A percentile compares a stretch with the other conserved stretches of the same genome.
Evolutionary conservation across 2,888 invertebrate species (phyloP).

Genomic region (Sicus ferrugineus): DNA sequence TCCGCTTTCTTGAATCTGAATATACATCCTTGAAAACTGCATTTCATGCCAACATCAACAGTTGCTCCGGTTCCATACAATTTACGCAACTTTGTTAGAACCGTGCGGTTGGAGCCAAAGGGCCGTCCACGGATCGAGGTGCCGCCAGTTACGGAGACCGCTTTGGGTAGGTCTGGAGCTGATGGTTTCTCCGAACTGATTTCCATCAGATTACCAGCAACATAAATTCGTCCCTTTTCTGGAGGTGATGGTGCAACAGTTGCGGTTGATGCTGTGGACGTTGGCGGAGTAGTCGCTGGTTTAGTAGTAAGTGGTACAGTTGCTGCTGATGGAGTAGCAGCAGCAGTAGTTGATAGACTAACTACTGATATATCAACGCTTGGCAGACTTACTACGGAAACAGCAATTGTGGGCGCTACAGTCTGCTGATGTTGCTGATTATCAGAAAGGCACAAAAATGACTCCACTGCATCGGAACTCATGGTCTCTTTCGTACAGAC

Average conservation of each 20-base stretch:
- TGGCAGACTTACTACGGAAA: too few relatives aligned
- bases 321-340: too few relatives aligned
- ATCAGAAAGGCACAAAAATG: too few relatives aligned
- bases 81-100: slow-evolving; percentile 52
- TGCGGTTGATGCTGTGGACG: not conserved
- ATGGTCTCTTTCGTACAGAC: too few relatives aligned
- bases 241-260: slow-evolving; percentile 12
- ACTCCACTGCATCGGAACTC: too few relatives aligned
- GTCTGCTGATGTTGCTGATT: too few relatives aligned
- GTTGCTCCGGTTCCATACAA: slow-evolving; percentile 41
- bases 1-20: slow-evolving; percentile 58
- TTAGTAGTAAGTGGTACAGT: too few relatives aligned
- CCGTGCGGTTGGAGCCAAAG: slow-evolving; percentile 58
- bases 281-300: slow-evolving; percentile 38
- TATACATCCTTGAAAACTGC: slow-evolving; percentile 58
- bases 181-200: slow-evolving; percentile 33
- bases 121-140: slow-evolving; percentile 60
- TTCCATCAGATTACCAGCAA: slow-evolving; percentile 60
- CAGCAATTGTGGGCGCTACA: too few relatives aligned
- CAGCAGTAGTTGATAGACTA: too few relatives aligned
- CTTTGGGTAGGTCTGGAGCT: slow-evolving; percentile 39
- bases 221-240: slow-evolving; percentile 61
- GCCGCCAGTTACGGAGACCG: slow-evolving; percentile 46
- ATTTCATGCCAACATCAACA: slow-evolving; percentile 52
- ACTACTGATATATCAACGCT: too few relatives aligned